Evolutionary conservation across 2,888 invertebrate genomes (phyloP), one percentile per base, ranked within the genome.

Genomic region (Chymomyza amoena): DNA sequence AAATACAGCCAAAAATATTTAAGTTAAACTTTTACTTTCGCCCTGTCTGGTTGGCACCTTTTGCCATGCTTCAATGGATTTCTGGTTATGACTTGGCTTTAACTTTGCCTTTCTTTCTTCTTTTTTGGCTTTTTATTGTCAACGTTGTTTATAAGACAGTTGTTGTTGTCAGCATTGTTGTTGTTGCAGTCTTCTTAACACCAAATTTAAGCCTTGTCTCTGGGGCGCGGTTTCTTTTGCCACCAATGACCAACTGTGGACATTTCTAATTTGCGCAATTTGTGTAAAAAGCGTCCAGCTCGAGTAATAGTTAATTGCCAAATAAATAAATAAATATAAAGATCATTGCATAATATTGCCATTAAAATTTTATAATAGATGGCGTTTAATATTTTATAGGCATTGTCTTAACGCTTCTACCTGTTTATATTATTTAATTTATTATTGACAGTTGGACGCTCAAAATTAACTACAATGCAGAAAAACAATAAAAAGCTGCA

Each of bases 1-100:
- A 16, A 25, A 25, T 25, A 52, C 51, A 74, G 10, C 50, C 51
- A 57, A 66, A 66, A 66, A 66, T 66, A 68, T 73, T 81, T 76
- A 77, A 72, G 76, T 64, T 79, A 69, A 79, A 78, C 84, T 85
- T 84, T 84, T 81, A 84, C 84, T 84, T 85, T 84, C 86, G 84
- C 84, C 70, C 79, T 4, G 50, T 39, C 64, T 45, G 72, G 59
- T 73, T 66, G 64, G 59, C 62, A 63, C 73, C 67, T 70, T 66
- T 82, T 18, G 67, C 62, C 73, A 74, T 73, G 76, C 68, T 60
- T 78, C 64, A 78, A 62, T 78, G 66, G n/a, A 20, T 54, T 59
- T 63, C 68, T 66, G 56, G 39, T 57, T 71, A 66, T 61, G 15
- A 15, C 61, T 36, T 61, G 32, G 32, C 32, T 36, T 39, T 51